phyloP scores from a whole-genome alignment of 2,113 vertebrate genomes.

The Limanda limanda region DNA sequence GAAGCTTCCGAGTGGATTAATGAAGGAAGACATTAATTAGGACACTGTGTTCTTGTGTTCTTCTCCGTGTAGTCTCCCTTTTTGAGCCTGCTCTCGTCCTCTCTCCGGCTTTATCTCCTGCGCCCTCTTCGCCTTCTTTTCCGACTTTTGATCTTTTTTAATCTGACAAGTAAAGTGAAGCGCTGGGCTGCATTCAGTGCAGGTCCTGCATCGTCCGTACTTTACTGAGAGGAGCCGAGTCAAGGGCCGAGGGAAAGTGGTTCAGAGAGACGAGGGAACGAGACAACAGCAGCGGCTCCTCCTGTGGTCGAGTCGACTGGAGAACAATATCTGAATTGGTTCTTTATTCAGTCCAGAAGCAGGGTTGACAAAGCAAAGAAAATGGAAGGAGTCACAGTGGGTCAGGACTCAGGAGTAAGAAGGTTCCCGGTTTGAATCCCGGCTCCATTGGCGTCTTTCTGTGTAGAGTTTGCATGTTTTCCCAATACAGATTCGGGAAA shows the following conservation, averaged over 20 bases:
- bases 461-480: too few species aligned
- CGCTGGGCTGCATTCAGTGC: slow-evolving; percentile 5
- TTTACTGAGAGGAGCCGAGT: slow-evolving; percentile 11
- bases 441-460: too few species aligned
- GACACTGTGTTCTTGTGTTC: slow-evolving; percentile 66
- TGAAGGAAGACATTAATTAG: slow-evolving; percentile 73
- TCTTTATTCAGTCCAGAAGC: neutral
- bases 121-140: slow-evolving; percentile 7
- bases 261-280: neutral
- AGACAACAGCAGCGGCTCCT: neutral
- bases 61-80: slow-evolving; percentile 55
- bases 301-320: neutral
- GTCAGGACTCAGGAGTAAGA: too few species aligned
- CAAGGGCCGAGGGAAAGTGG: slow-evolving; percentile 9
- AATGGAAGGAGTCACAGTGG: too few species aligned
- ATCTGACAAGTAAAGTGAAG: slow-evolving; percentile 47
- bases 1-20: slow-evolving; percentile 67
- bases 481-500: too few species aligned
- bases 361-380: neutral
- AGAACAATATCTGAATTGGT: neutral
- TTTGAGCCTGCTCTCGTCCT: slow-evolving; percentile 33
- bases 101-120: slow-evolving; percentile 20
- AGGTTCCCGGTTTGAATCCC: too few species aligned
- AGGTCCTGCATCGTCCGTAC: slow-evolving; percentile 17
- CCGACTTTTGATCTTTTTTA: slow-evolving; percentile 58